Evolutionary conservation across 2,797 vertebrate species (phyloP).

Genomic region (Siniperca scherzeri): DNA sequence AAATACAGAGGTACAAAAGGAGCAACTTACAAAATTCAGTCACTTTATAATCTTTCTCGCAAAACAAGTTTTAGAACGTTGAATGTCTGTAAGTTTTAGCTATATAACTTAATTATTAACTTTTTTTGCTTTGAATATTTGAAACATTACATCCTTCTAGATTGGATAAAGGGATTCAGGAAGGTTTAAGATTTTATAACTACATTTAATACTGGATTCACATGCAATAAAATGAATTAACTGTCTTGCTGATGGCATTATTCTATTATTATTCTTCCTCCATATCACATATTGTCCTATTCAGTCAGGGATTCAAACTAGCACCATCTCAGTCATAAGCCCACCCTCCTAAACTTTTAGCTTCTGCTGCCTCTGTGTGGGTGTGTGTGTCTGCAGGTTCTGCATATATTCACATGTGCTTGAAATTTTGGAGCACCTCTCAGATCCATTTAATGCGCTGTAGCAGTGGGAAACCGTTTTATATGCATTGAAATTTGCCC

Average conservation of each 20-base stretch:
- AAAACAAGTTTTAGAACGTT: neutral
- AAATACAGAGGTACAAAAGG: neutral
- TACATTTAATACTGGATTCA: neutral
- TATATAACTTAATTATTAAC: neutral
- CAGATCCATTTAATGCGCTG: constrained; percentile 32
- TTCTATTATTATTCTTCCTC: neutral
- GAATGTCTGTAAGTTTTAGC: neutral
- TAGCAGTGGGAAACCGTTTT: constrained; percentile 68
- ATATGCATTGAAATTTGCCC: constrained; percentile 72
- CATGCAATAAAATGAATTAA: neutral
- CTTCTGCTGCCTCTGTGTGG: constrained; percentile 18
- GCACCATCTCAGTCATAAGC: neutral
- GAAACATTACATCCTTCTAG: neutral
- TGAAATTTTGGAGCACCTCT: constrained; percentile 34
- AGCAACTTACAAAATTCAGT: neutral
- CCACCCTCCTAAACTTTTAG: neutral
- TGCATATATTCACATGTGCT: constrained; percentile 30
- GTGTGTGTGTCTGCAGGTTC: constrained; percentile 23
- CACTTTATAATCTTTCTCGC: neutral
- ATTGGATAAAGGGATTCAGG: neutral
- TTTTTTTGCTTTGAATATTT: neutral
- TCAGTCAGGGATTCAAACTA: neutral
- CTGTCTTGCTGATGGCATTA: neutral
- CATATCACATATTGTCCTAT: neutral
- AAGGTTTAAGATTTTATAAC: neutral